Evolutionary conservation across 2,888 invertebrate species (phyloP), one percentile per base, ranked within the genome.

Genomic region (Erpobdella octoculata): DNA sequence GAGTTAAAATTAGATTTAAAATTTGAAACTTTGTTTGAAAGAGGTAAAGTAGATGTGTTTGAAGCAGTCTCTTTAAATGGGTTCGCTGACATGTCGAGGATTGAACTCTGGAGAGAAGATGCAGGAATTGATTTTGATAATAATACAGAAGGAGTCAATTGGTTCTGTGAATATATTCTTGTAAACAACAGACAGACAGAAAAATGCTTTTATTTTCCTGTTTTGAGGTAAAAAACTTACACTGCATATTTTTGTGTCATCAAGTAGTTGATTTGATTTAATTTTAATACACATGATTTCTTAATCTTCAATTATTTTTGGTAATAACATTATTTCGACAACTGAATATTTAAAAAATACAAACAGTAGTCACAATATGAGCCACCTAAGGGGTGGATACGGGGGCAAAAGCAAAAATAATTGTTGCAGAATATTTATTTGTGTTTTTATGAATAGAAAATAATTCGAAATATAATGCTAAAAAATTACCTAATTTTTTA

Each of bases 71-170:
- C 69, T 31, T 33, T 69, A 36, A 69, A 69, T 35, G 21, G 36
- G 1, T 69, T 69, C 35, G 31, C 77, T 21, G 76, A 78, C 28
- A 71, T 81, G 18, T 61, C 61, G n/a, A 76, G 78, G 35, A 76
- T 84, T 8, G 82, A 82, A 71, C 76, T 85, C 38, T 83, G 82
- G 81, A 74, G 84, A 41, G 83, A 84, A 73, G 77, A 77, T 48
- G 75, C 76, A 0, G 83, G 83, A 2, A 71, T 71, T 21, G 2
- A 41, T 5, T 35, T 25, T 4, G 69, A 38, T n/a, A 28, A 59
- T 18, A 48, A 53, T 35, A 37, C 82, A 38, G 71, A 71, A 1
- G 79, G 77, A 0, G 79, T 79, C 48, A 80, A 81, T 66, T 85
- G 85, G 85, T 85, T 77, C 71, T 78, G 81, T 31, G 80, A 81